These are phyloP conservation scores for Chascanopsetta lugubris DNA, from an alignment of 2,113 vertebrate genomes.

Conservation along the genomic window DNA sequence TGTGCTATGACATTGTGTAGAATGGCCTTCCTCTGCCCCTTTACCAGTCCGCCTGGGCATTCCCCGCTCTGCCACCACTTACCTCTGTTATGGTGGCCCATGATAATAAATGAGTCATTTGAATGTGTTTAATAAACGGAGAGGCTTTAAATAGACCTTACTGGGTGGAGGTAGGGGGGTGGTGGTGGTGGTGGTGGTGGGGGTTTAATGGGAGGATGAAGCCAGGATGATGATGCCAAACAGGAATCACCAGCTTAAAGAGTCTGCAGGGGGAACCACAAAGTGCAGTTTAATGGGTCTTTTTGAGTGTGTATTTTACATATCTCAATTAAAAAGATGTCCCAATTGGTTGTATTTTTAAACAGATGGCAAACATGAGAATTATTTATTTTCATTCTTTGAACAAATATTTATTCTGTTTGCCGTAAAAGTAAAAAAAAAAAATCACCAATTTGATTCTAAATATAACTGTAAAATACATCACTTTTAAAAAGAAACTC, in stretches of 20 bases:
- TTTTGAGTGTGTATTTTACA: slow-evolving; percentile 55
- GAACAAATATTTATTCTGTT: no score
- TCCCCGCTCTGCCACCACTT: slow-evolving; percentile 28
- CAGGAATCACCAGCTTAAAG: slow-evolving; percentile 46
- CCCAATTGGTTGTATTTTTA: no score
- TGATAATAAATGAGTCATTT: slow-evolving; percentile 42
- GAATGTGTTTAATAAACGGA: slow-evolving; percentile 61
- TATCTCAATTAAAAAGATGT: no score
- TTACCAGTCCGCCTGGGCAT: slow-evolving; percentile 1
- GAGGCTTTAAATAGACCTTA: slow-evolving; percentile 56
- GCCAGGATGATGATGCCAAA: background rate
- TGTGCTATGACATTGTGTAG: background rate
- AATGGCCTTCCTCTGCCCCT: background rate
- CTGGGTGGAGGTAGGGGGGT: no score
- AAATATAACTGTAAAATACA: no score
- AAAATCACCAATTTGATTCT: no score
- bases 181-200: no score
- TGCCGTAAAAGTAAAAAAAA: background rate
- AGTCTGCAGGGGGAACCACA: slow-evolving; percentile 14
- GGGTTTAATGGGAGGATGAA: slow-evolving; percentile 37
- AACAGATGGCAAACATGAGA: background rate
- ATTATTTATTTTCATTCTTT: background rate
- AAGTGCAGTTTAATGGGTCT: background rate
- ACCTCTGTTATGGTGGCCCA: slow-evolving; percentile 23
- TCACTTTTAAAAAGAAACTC: no score